A percentile compares a stretch with the other conserved stretches of the same genome.
Evolutionary conservation across 2,113 vertebrate genomes (phyloP).

Genomic region (Puntigrus tetrazona): DNA sequence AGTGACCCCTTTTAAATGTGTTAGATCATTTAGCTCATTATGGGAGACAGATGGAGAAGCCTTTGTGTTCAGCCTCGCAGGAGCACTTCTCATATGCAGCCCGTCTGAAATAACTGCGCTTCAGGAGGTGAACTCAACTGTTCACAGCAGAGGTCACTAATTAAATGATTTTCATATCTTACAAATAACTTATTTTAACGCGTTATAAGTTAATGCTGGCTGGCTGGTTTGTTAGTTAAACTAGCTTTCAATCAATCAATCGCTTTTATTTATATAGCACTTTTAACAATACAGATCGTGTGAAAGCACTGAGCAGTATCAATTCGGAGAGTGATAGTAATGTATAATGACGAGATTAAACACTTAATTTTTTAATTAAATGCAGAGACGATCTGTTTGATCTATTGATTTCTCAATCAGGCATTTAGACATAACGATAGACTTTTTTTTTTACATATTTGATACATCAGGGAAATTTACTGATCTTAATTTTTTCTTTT

Average conservation of each 20-base stretch:
- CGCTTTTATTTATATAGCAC: too few relatives aligned
- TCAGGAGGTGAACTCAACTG: not conserved
- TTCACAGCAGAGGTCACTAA: not conserved
- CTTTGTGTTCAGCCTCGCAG: slow-evolving; percentile 14
- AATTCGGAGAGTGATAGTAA: too few relatives aligned
- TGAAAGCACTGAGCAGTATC: too few relatives aligned
- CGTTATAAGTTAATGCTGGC: not conserved
- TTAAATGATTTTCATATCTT: not conserved
- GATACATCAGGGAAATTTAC: not conserved
- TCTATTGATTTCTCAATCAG: not conserved
- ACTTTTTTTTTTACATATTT: not conserved
- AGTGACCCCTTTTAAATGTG: slow-evolving; percentile 49
- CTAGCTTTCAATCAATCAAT: too few relatives aligned
- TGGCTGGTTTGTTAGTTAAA: too few relatives aligned
- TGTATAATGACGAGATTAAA: too few relatives aligned
- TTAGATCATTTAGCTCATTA: slow-evolving; percentile 39
- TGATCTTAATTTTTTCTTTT: too few relatives aligned
- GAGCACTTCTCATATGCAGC: slow-evolving; percentile 12
- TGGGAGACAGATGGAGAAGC: slow-evolving; percentile 11
- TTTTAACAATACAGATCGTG: too few relatives aligned
- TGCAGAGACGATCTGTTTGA: too few relatives aligned
- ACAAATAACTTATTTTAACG: not conserved
- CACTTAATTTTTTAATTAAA: too few relatives aligned
- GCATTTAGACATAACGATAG: not conserved
- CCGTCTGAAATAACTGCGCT: not conserved